Evolutionary conservation across 2,113 vertebrate species (phyloP), one percentile per base, ranked within the genome.

Genomic region (Podarcis raffonei): DNA sequence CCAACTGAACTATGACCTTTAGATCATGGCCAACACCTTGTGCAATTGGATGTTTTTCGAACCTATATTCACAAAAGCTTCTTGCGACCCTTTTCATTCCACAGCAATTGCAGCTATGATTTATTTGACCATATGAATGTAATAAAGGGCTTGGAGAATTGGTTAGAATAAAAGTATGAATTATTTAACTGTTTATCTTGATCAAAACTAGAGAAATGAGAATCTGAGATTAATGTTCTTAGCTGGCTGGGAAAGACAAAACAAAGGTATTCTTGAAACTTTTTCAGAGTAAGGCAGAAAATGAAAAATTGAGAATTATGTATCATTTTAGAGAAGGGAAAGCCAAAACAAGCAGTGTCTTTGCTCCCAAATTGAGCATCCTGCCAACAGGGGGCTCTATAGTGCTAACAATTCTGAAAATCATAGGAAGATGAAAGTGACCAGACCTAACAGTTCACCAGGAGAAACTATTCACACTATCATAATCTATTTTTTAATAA

Each of bases 171-270:
- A 87, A 79, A 23, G n/a, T 71, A 71, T 80, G 77, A 87, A 87
- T 87, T 78, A 86, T 77, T 86, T 69, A 68, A 87, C 35, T 81
- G 32, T 59, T 80, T 87, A 81, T 81, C 69, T 75, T 82, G 87
- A 82, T 88, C 80, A 66, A 62, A 62, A 88, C 18, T 82, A 82
- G 53, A 88, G 48, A 82, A 82, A 59, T 87, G 66, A 72, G 66
- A 75, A 82, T 75, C 71, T 32, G 15, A 72, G 32, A 87, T 78
- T 27, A 86, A 78, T 86, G 80, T 32, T 39, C 32, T 74, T 82
- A 42, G 35, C 37, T 65, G 25, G 37, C 18, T 42, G 3, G 75
- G 20, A 32, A n/a, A 75, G 68, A 65, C 18, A 48, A 53, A 39
- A 62, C 42, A 22, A 69, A 86, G 18, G 25, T 15, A 59, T 37